Conservation (phyloP, 1,140 invertebrate species). For the Zaprionus nigranus region DNA sequence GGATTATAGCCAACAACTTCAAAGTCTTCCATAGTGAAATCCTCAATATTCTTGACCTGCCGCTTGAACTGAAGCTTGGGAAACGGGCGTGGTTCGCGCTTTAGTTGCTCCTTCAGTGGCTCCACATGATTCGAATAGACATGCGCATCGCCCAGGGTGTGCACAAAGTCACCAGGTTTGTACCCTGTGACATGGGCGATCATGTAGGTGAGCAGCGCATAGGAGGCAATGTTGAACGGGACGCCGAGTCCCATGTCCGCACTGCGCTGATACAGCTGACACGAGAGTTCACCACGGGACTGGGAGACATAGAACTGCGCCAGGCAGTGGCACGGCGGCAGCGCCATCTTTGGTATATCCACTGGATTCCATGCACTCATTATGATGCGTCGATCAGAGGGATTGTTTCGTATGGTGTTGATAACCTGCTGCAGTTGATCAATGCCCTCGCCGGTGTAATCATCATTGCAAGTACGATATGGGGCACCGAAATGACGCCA, state of each 20-base stretch:
- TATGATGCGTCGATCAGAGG: constrained; percentile 95
- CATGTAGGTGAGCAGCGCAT: constrained; percentile 97
- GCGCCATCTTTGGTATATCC: constrained; percentile 96
- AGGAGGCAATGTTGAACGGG: constrained; percentile 99
- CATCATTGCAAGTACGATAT: constrained; percentile 93
- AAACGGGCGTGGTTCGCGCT: constrained; percentile 92
- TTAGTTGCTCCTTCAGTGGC: constrained; percentile 93
- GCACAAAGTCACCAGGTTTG: constrained; percentile 97
- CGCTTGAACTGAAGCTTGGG: constrained; percentile 92
- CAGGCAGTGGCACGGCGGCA: constrained; percentile 98
- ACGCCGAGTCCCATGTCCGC: constrained; percentile 99
- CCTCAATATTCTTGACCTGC: constrained; percentile 92
- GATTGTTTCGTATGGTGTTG: constrained; percentile 92
- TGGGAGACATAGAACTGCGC: constrained; percentile 97
- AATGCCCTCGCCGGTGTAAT: constrained; percentile 95
- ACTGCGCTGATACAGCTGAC: constrained; percentile 98
- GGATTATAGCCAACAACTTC: constrained; percentile 95
- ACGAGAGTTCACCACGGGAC: constrained; percentile 89
- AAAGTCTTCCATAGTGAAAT: constrained; percentile 96
- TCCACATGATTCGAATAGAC: constrained; percentile 97
- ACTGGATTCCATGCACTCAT: constrained; percentile 98
- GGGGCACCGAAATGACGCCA: constrained; percentile 99
- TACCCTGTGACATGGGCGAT: constrained; percentile 97
- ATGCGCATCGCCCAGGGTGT: constrained; percentile 98
- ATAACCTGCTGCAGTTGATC: constrained; percentile 97